phyloP scores from a whole-genome alignment of 2,113 vertebrate genomes.

The Emydura subglobosa region DNA sequence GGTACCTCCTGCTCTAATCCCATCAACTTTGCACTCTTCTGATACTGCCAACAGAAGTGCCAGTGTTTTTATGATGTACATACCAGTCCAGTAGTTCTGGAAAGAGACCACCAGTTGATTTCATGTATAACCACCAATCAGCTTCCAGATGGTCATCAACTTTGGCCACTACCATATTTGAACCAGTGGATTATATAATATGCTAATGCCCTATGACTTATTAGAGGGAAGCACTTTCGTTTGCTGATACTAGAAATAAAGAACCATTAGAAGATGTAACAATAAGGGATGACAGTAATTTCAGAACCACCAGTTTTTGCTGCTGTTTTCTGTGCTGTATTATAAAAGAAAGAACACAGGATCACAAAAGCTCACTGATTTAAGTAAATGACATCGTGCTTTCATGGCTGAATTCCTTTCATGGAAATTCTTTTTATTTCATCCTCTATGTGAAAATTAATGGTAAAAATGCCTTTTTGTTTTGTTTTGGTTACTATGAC shows the following conservation, averaged over 20 bases:
- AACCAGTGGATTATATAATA: neutral
- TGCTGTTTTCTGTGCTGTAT: neutral
- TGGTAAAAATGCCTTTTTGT: neutral
- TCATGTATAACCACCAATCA: neutral
- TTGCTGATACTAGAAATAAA: neutral
- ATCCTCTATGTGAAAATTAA: conserved; percentile 1
- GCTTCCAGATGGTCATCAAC: neutral
- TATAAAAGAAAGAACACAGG: neutral
- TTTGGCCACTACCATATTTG: neutral
- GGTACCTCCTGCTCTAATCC: neutral
- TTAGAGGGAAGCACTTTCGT: neutral
- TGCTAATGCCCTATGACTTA: neutral
- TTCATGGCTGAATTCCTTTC: neutral
- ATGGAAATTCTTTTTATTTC: neutral
- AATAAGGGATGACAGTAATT: neutral
- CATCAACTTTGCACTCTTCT: neutral
- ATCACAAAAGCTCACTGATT: neutral
- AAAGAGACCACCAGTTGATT: neutral
- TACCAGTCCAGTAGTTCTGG: neutral
- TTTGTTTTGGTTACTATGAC: conserved; percentile 28
- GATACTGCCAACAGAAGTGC: neutral
- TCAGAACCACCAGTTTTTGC: neutral
- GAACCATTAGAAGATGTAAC: neutral
- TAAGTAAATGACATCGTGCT: neutral
- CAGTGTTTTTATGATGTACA: neutral